These are phyloP conservation scores for Litoditis marina DNA, from an alignment of 2,888 invertebrate species.

Conservation along the genomic window DNA sequence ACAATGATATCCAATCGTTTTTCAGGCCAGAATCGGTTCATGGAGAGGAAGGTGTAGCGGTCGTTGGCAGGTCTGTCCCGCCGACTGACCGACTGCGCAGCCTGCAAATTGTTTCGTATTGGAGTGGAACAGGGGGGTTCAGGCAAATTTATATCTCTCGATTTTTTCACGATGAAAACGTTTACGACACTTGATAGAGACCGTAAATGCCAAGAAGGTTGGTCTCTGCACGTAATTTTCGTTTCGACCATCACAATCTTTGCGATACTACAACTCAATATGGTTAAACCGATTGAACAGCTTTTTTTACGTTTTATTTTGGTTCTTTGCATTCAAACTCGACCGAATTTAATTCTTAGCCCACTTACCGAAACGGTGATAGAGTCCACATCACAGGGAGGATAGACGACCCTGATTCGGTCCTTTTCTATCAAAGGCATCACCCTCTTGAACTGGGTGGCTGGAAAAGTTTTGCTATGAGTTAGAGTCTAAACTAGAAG, in stretches of 20 bases:
- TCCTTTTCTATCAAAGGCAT: constrained; percentile 54
- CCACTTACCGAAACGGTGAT: constrained; percentile 33
- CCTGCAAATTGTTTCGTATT: constrained; percentile 22
- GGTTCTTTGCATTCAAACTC: too few relatives aligned
- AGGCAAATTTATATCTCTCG: too few relatives aligned
- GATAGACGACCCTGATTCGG: constrained; percentile 59
- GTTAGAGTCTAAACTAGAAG: too few relatives aligned
- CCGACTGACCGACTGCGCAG: constrained; percentile 39
- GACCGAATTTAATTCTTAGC: too few relatives aligned
- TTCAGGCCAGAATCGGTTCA: constrained; percentile 62
- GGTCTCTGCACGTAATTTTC: too few relatives aligned
- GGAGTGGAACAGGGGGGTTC: too few relatives aligned
- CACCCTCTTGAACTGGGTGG: constrained; percentile 47
- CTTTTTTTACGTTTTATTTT: too few relatives aligned
- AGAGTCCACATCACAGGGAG: constrained; percentile 60
- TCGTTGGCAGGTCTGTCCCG: constrained; percentile 42
- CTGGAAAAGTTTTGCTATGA: too few relatives aligned
- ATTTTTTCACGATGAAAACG: too few relatives aligned
- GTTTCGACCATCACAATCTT: too few relatives aligned
- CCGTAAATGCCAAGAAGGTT: too few relatives aligned
- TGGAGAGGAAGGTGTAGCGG: constrained; percentile 56
- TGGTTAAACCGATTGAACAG: background rate
- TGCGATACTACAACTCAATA: background rate
- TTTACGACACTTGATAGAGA: too few relatives aligned
- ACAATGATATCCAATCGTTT: constrained; percentile 60